phyloP scores from a whole-genome alignment of 2,888 invertebrate species.

The Electrophaes corylata region DNA sequence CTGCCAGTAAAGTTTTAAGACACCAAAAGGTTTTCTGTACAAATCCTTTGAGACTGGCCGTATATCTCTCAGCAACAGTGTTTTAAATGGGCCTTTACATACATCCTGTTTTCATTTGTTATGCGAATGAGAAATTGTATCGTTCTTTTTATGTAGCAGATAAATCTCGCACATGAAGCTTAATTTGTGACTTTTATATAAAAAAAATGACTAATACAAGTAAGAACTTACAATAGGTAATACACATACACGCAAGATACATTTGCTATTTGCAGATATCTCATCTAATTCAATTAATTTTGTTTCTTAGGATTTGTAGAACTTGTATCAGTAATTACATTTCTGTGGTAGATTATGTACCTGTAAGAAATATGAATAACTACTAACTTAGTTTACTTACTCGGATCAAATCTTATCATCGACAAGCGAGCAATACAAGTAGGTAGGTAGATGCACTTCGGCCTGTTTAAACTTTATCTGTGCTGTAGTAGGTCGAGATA shows the following conservation, averaged over 20 bases:
- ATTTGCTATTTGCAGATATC: too few species aligned
- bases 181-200: too few species aligned
- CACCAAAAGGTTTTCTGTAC: constrained; percentile 40
- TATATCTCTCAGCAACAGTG: constrained; percentile 53
- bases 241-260: too few species aligned
- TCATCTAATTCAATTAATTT: too few species aligned
- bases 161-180: neutral
- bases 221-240: too few species aligned
- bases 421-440: neutral
- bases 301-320: too few species aligned
- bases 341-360: too few species aligned
- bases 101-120: neutral
- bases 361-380: too few species aligned
- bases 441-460: neutral
- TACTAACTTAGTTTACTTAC: neutral
- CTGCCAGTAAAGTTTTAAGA: constrained; percentile 44
- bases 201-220: too few species aligned
- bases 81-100: constrained; percentile 40
- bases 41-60: constrained; percentile 48
- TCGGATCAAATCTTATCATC: constrained; percentile 32
- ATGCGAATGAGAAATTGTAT: neutral
- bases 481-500: neutral
- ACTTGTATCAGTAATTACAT: too few species aligned
- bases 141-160: neutral
- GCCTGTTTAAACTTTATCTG: constrained; percentile 14